phyloP scores from a whole-genome alignment of 2,888 invertebrate genomes.

The Strigamia transsilvanica region DNA sequence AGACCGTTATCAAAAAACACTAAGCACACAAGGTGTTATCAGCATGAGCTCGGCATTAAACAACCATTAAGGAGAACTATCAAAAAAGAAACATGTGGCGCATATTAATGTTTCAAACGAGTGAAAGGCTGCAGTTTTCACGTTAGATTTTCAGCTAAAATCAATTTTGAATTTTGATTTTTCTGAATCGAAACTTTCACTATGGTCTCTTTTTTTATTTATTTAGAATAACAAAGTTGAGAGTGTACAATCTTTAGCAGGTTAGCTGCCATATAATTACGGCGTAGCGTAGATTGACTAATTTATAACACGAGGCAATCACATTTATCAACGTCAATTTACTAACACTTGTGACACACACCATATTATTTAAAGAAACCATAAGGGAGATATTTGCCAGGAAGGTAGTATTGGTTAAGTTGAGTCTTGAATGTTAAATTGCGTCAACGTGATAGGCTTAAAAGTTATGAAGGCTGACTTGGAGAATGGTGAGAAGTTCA shows the following conservation, averaged over 20 bases:
- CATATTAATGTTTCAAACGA: not conserved
- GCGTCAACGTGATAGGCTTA: not conserved
- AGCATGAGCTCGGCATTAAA: slow-evolving; percentile 6
- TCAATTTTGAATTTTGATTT: no score
- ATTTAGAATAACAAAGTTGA: no score
- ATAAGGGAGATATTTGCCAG: slow-evolving; percentile 16
- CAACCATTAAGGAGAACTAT: slow-evolving; percentile 21
- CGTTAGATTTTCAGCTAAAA: not conserved
- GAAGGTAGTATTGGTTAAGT: not conserved
- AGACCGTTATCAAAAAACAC: slow-evolving; percentile 21
- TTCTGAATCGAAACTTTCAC: no score
- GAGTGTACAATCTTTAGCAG: not conserved
- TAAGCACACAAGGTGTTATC: slow-evolving; percentile 18
- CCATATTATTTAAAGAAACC: not conserved
- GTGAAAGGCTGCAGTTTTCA: not conserved
- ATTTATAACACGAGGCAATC: slow-evolving; percentile 3
- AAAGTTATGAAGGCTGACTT: slow-evolving; percentile 5
- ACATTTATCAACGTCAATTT: not conserved
- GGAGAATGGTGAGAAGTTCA: slow-evolving; percentile 1
- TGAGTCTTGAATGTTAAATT: not conserved
- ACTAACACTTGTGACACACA: not conserved
- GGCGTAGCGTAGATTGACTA: not conserved
- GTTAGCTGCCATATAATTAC: not conserved
- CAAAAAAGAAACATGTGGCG: slow-evolving; percentile 16
- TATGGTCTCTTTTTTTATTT: no score